Percentiles rank a stretch among this genome's conserved stretches.
These are phyloP conservation scores for Pristionchus entomophagus DNA, from an alignment of 2,888 invertebrate species.

Conservation along the genomic window DNA sequence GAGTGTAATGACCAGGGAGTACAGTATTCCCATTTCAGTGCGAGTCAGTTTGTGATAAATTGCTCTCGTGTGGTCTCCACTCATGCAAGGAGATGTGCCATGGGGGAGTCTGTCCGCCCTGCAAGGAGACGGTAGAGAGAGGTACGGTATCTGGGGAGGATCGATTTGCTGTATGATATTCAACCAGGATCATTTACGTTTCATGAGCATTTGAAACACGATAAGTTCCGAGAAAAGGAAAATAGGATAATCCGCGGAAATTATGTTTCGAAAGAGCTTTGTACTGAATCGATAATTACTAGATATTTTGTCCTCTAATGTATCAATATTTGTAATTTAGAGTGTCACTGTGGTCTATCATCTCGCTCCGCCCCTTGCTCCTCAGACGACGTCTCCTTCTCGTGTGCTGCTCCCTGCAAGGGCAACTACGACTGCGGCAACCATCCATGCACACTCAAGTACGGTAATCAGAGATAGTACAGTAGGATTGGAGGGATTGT, in stretches of 20 bases:
- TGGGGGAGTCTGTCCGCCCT: constrained; percentile 85
- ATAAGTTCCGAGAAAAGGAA: too few relatives aligned
- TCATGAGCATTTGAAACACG: too few relatives aligned
- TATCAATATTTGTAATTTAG: constrained; percentile 65
- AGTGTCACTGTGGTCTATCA: constrained; percentile 84
- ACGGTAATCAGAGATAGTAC: neutral
- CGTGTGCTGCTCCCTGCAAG: constrained; percentile 66
- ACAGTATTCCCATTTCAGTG: constrained; percentile 80
- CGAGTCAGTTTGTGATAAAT: constrained; percentile 84
- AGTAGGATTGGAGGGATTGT: too few relatives aligned
- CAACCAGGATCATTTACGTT: too few relatives aligned
- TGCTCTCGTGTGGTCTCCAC: constrained; percentile 87
- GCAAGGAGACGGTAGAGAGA: constrained; percentile 83
- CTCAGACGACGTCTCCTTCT: constrained; percentile 77
- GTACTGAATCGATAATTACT: neutral
- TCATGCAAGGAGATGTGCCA: constrained; percentile 86
- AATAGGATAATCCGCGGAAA: too few relatives aligned
- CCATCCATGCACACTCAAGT: constrained; percentile 82
- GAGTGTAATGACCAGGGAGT: neutral
- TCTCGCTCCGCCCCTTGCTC: constrained; percentile 40
- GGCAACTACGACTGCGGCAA: constrained; percentile 77
- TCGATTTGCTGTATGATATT: neutral
- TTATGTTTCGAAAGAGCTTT: neutral
- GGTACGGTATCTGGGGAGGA: constrained; percentile 77
- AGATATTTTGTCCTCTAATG: neutral